A percentile compares a stretch with the other conserved stretches of the same genome.
Evolutionary conservation across 1,140 invertebrate species (phyloP).

Genomic region (Globodera rostochiensis): DNA sequence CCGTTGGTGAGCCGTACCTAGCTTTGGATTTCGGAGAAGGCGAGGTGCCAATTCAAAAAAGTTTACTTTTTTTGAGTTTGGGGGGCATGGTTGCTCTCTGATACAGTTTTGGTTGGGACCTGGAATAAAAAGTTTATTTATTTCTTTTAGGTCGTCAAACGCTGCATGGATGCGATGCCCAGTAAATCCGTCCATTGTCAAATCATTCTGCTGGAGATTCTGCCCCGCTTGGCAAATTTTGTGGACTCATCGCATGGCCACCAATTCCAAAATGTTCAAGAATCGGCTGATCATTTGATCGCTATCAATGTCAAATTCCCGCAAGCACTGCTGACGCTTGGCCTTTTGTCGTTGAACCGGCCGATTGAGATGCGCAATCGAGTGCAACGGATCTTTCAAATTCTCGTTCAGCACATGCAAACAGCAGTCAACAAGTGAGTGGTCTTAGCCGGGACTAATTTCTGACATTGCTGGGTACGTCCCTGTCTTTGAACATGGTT

Average conservation of each 20-base stretch:
- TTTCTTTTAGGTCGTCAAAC: constrained; percentile 66
- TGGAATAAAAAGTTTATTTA: neutral
- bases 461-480: too few species aligned
- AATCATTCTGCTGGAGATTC: constrained; percentile 80
- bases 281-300: constrained; percentile 34
- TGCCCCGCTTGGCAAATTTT: constrained; percentile 92
- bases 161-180: constrained; percentile 77
- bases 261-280: constrained; percentile 9
- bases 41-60: too few species aligned
- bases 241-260: constrained; percentile 70
- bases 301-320: constrained; percentile 34
- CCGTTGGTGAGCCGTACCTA: too few species aligned
- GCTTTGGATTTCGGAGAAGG: too few species aligned
- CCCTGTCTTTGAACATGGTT: too few species aligned
- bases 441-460: neutral
- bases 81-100: too few species aligned
- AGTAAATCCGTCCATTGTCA: constrained; percentile 81
- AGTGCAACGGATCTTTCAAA: constrained; percentile 45
- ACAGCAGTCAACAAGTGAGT: constrained; percentile 39
- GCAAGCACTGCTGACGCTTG: constrained; percentile 47
- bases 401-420: constrained; percentile 41
- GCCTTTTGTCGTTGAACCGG: constrained; percentile 40
- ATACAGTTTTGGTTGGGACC: too few species aligned
- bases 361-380: constrained; percentile 56
- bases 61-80: too few species aligned